Evolutionary conservation across 2,888 invertebrate species (phyloP), one percentile per base, ranked within the genome.

Genomic region (Lochmaea capreae): DNA sequence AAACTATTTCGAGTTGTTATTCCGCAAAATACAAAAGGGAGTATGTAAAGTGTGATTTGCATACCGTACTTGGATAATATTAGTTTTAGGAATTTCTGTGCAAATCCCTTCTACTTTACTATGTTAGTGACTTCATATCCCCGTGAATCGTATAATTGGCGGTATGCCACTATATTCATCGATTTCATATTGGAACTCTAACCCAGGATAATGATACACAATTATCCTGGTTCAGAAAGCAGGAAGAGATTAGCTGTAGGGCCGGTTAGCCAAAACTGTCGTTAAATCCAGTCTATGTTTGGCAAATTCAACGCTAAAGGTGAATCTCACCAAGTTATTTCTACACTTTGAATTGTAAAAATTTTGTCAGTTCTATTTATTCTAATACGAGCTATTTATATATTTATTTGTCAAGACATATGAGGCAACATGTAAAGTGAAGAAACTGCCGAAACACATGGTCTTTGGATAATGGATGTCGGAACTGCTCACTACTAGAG

Each of bases 201-300:
- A 67, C 42, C 39, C n/a, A 12, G 33, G 68, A 68, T 62, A 68
- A 61, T 49, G 61, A 68, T 59, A 49, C 62, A 33, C 61, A 68
- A 68, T 68, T 68, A 68, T 61, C 61, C 52, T 46, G 68, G 4
- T 61, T 46, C 68, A 49, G 49, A 39, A 62, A 61, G 22, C 16
- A 22, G 62, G 42, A 16, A 18, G 9, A 18, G 39, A 42, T 43
- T 18, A 42, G 16, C n/a, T 10, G 18, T n/a, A 42, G 12, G 16
- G 42, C 42, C 5, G 43, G 42, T 62, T 42, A 42, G 59, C 54
- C 10, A 54, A 54, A 54, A 9, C 18, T 16, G 54, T 16, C 16
- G 16, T 54, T 16, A 10, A 54, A 54, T 54, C 18, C 46, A 46
- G 12, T 14, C 46, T 14, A 10, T 54, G 10, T 54, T 16, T 10